Base-by-base conservation (phyloP, 2,888 invertebrate species). In the Chrysina gloriosa region DNA sequence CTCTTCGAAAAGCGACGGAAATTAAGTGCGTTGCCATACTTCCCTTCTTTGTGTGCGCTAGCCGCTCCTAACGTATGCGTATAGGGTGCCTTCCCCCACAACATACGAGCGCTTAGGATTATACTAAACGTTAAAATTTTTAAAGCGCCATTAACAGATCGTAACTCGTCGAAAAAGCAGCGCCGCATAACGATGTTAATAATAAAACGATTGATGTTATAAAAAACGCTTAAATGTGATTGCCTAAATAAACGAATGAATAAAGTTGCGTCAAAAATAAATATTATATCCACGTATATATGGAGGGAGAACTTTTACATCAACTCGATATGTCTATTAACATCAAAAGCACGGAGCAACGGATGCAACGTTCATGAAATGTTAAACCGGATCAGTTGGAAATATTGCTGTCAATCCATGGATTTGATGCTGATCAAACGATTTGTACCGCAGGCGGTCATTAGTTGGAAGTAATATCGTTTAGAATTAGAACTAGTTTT, bases 81-180 rank as follows among this genome's bases (percentile, higher is more conserved):
- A 31, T n/a, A 31, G 21, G 21, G 16, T 7, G 19, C 45, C 21
- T 21, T n/a, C 23, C 47, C 52, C 52, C 19, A 19, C 21, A n/a
- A n/a, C n/a, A 21, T 19, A 21, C 31, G 21, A 31, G 14, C 29
- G n/a, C 52, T 52, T 29, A 16, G 25, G 9, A 19, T 14, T 11
- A 19, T 45, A 52, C 31, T 31, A 34, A 52, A 52, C 34, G 19
- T 52, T 52, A 52, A 45, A 52, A 5, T 39, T 52, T 52, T 52
- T 52, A 52, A 31, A 31, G 14, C 31, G 16, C 9, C 34, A 31
- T 52, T 52, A 52, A 52, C 52, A 52, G 31, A 9, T 52, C 31
- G 52, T 52, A 31, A 16, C 21, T n/a, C 31, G 31, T 16, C 14
- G n/a, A 31, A 52, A 16, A 52, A 52, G 16, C 19, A 52, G n/a